Evolutionary conservation across 2,888 invertebrate genomes (phyloP), one percentile per base, ranked within the genome.

Genomic region (Papilio elwesi): DNA sequence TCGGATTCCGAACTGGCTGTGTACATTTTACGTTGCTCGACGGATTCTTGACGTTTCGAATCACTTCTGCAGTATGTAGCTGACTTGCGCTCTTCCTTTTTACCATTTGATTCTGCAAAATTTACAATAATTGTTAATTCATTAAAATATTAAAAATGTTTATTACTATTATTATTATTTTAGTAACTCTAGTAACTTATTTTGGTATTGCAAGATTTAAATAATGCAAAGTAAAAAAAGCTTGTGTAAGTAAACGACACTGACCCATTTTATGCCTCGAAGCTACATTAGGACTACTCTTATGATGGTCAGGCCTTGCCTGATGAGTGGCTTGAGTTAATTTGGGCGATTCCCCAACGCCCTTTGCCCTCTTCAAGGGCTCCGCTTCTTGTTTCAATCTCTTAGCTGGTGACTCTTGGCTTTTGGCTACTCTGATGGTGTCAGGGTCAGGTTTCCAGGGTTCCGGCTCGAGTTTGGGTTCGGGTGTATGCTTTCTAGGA

Each of bases 1-100:
- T 98, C 97, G 0, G 97, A 97, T 85, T 97, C 97, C 0, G 97
- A 97, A 77, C 97, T 96, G 47, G 97, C 97, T 66, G 96, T 96
- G 88, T 96, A 97, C 94, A 96, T 95, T 81, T 94, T 91, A 2
- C 94, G 88, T 59, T 87, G 84, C 59, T 88, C 90, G n/a, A 80
- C 86, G 0, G 92, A 87, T 7, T 89, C 93, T 76, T 90, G 92
- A 0, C 92, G 88, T 73, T 92, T 91, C 0, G 91, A 87, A 11
- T 94, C 94, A 11, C 87, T 88, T 57, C 94, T 87, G 47, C 83
- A 83, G 77, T 92, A 94, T n/a, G 91, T 90, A 0, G 91, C 90
- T 74, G 94, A 94, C 78, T 94, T 95, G 59, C 94, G 90, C 66
- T 94, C 92, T 76, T 93, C 91, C 0, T 90, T 84, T 75, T 89